Evolutionary conservation across 2,888 invertebrate species (phyloP).

Genomic region (Ornithoptera alexandrae): DNA sequence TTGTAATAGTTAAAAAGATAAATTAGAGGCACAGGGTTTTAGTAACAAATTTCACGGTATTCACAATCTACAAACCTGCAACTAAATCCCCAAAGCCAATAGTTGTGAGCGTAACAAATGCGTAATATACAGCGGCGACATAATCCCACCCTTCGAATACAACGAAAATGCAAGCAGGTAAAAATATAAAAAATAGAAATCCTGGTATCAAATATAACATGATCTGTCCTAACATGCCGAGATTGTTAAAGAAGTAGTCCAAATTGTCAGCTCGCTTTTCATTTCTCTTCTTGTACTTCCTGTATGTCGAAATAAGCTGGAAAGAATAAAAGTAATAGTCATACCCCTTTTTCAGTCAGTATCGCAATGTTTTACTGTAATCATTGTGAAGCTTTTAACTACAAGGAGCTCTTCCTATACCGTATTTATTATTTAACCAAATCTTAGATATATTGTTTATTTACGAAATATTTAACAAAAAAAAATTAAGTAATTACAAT

Average conservation of each 20-base stretch:
- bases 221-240: conserved; percentile 89
- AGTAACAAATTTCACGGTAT: not conserved
- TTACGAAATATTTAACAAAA: no score
- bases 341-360: not conserved
- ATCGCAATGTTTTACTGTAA: not conserved
- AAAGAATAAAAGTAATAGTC: conserved; percentile 35
- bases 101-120: conserved; percentile 92
- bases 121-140: conserved; percentile 90
- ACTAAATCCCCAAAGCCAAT: conserved; percentile 97
- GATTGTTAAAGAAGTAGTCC: conserved; percentile 83
- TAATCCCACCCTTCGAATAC: conserved; percentile 93
- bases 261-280: conserved; percentile 79
- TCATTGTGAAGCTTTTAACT: no score
- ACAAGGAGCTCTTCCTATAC: no score
- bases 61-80: conserved; percentile 82
- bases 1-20: no score
- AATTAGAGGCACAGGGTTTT: no score
- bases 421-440: no score
- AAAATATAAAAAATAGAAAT: conserved; percentile 90
- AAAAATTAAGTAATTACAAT: no score
- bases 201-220: conserved; percentile 93
- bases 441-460: no score
- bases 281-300: conserved; percentile 87
- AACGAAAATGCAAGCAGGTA: conserved; percentile 91
- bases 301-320: conserved; percentile 88